Base-by-base conservation (phyloP, 1,140 invertebrate genomes). In the Rhopalosiphum maidis region DNA sequence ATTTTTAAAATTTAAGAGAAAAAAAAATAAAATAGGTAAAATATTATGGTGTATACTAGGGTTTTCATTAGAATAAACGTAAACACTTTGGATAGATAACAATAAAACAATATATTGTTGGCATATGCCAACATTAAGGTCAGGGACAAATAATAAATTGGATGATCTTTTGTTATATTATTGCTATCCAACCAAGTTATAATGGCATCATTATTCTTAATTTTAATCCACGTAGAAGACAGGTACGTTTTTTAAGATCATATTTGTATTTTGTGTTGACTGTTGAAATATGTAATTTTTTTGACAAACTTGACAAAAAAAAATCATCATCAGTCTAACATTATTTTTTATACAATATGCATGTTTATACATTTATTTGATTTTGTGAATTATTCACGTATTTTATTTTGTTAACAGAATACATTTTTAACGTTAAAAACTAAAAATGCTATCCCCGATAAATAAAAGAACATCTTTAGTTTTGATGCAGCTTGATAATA, bases 141-240 rank as follows among this genome's bases (percentile, higher is more conserved):
- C 90, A 91, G 23, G 90, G 54, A 43, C 43, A 46, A 77, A 91
- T 77, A 46, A 68, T 68, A 21, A 91, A 91, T 77, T n/a, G 60
- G 6, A 77, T 35, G 37, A 91, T 82, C 37, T 91, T 77, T 68
- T 91, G 41, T 43, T 91, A 91, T 51, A 46, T 46, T 77, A 43
- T 91, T 91, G 60, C 55, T 77, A n/a, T 77, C 82, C 43, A 68
- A 77, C 21, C 23, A 23, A 46, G 30, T 68, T n/a, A 82, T 91
- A 91, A 82, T 77, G 30, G 25, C 43, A 91, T 77, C 68, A 77
- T 91, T 77, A 77, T 91, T 77, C 68, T 91, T 91, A 54, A 89
- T 89, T 55, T 55, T 22, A 55, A 88, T 55, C 3, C 7, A 18
- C 9, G 22, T 89, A 35, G 23, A 89, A 55, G 51, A 55, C 35